Base-by-base conservation (phyloP, 2,113 vertebrate genomes). In the Rutilus rutilus region DNA sequence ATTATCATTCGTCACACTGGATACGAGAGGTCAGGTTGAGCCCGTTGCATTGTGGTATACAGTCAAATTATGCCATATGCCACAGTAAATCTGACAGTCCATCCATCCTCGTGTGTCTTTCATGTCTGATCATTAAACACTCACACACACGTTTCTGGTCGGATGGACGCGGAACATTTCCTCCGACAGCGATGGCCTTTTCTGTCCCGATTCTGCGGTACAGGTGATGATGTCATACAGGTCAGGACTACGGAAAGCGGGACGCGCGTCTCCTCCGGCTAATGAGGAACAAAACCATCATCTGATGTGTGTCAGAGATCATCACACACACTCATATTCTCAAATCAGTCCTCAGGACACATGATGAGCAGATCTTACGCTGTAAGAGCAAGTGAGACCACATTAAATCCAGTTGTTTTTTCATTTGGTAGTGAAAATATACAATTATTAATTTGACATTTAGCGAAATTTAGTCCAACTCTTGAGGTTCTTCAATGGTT, bases 101-200 rank as follows among this genome's bases (percentile, higher is more conserved):
- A 52, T 30, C 25, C 3, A 21, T 76, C 25, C 25, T 57, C 27
- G 8, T 30, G 21, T 25, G 11, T 42, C 21, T 36, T 33, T 17
- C 30, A 59, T 19, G 12, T 64, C 17, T 65, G 36, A 5, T 67
- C 3, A 6, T 50, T 12, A 33, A 57, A 47, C 39, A 45, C 27
- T 10, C 52, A 45, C 39, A 45, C 50, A n/a, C 45, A 12, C 36
- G 10, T 50, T 64, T 57, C 6, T 33, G 19, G 50, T 12, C 10
- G 21, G 74, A 54, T 74, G 42, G 45, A 82, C 52, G 19, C 25
- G 25, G 59, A 17, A 42, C 71, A 71, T 82, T 23, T 1, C n/a
- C 60, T 30, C 45, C 3, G 78, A 67, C 71, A 82, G 79, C 52
- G 1, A 39, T 59, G 64, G 10, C 65, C 77, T 80, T 76, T 86